Evolutionary conservation across 37 sponge, comb jelly and placozoan genomes (phyloP).

Genomic region (Axinella damicornis): DNA sequence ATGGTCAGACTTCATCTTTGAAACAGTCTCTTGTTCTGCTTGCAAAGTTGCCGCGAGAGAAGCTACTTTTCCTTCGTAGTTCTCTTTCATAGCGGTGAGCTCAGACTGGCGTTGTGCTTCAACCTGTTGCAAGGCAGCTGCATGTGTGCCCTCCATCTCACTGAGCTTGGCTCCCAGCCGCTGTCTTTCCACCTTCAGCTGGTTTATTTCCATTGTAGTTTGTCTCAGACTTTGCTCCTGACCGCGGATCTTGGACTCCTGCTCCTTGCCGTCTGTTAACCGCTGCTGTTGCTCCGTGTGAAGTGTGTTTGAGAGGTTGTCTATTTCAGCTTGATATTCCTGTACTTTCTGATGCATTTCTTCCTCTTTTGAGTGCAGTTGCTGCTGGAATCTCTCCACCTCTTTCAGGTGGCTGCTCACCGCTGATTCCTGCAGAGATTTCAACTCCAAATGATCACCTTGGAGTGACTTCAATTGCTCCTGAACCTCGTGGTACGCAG

Average conservation of each 20-base stretch:
- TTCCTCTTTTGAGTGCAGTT: neutral
- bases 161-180: neutral
- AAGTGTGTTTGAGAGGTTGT: neutral
- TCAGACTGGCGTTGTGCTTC: neutral
- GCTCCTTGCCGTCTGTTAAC: neutral
- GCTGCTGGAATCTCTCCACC: neutral
- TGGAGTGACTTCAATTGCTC: neutral
- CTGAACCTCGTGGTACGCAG: conserved; percentile 17
- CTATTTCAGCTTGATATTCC: neutral
- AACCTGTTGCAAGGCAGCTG: neutral
- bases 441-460: conserved; percentile 8
- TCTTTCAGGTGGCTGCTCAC: neutral
- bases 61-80: neutral
- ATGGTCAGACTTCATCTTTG: conserved; percentile 1
- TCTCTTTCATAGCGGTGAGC: neutral
- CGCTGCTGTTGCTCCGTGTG: neutral
- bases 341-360: neutral
- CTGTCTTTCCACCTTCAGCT: neutral
- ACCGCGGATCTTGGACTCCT: neutral
- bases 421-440: neutral
- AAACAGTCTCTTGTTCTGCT: neutral
- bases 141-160: neutral
- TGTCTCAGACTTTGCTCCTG: neutral
- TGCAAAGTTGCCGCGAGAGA: neutral
- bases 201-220: neutral